Conservation (phyloP, 2,888 invertebrate genomes). For the Nemotelus nigrinus region DNA sequence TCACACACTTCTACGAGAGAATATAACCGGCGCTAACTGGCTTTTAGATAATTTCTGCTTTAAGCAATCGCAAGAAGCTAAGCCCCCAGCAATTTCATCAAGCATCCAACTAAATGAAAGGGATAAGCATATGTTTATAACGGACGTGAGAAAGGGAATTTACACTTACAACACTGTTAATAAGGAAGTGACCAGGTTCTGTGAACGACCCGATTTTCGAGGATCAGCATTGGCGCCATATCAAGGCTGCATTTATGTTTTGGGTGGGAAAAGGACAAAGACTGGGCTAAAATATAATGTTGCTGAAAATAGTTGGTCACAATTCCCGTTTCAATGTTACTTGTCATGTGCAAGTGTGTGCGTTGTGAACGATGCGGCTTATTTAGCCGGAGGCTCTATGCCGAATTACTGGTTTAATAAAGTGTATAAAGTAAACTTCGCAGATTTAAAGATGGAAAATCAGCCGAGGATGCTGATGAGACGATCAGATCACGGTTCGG, state of each 20-base stretch:
- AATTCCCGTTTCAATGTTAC: conserved; percentile 31
- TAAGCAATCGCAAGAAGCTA: no score
- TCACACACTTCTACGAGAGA: no score
- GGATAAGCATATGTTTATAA: conserved; percentile 7
- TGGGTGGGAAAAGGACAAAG: conserved; percentile 31
- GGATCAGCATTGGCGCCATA: conserved; percentile 11
- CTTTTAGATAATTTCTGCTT: no score
- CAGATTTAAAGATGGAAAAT: not conserved
- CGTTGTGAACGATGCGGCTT: not conserved
- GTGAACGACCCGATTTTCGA: conserved; percentile 12
- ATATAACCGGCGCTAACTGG: no score
- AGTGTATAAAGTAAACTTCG: conserved; percentile 18
- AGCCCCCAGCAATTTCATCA: no score
- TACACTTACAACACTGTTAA: conserved; percentile 6
- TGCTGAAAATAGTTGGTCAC: not conserved
- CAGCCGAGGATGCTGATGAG: conserved; percentile 23
- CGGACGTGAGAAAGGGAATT: conserved; percentile 9
- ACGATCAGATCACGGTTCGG: conserved; percentile 21
- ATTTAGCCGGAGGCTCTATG: conserved; percentile 22
- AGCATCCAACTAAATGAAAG: no score
- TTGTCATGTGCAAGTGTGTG: not conserved
- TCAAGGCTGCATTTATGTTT: not conserved
- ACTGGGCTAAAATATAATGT: conserved; percentile 22
- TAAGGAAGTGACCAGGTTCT: not conserved
- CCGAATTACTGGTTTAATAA: conserved; percentile 1